These are phyloP conservation scores for Aotus griseimembra DNA, from an alignment of 2,797 vertebrate species.

Conservation along the genomic window DNA sequence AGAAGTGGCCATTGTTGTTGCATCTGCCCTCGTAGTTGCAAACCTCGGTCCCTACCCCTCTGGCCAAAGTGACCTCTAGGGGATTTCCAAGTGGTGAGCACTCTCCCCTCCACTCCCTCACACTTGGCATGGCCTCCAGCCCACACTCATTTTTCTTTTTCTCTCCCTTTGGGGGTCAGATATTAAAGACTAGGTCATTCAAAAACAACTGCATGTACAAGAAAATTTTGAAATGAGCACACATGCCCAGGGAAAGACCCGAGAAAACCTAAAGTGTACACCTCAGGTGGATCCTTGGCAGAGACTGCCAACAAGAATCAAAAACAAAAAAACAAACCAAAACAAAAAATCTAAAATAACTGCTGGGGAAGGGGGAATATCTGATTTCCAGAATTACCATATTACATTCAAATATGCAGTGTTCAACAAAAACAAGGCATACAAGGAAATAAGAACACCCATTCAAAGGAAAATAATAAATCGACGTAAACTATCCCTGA, in stretches of 20 bases:
- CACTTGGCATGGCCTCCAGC: no score
- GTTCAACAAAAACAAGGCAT: not conserved
- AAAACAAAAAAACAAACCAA: not conserved
- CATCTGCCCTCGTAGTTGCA: not conserved
- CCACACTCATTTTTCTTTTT: not conserved
- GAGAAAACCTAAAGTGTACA: not conserved
- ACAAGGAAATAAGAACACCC: not conserved
- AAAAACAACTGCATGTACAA: not conserved
- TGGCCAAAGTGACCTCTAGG: not conserved
- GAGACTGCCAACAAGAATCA: not conserved
- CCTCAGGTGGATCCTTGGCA: not conserved
- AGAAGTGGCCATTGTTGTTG: not conserved
- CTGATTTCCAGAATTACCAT: not conserved
- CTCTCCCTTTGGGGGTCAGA: not conserved
- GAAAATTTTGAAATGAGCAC: not conserved
- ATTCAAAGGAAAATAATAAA: not conserved
- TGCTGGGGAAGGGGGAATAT: not conserved
- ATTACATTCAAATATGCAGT: not conserved
- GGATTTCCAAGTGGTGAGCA: not conserved
- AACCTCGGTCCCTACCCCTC: not conserved
- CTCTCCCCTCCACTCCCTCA: not conserved
- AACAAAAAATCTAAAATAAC: not conserved
- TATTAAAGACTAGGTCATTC: not conserved
- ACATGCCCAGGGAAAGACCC: not conserved
- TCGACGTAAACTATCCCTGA: not conserved